Conservation (phyloP, 1,140 invertebrate species). For the Drosophila miranda region DNA sequence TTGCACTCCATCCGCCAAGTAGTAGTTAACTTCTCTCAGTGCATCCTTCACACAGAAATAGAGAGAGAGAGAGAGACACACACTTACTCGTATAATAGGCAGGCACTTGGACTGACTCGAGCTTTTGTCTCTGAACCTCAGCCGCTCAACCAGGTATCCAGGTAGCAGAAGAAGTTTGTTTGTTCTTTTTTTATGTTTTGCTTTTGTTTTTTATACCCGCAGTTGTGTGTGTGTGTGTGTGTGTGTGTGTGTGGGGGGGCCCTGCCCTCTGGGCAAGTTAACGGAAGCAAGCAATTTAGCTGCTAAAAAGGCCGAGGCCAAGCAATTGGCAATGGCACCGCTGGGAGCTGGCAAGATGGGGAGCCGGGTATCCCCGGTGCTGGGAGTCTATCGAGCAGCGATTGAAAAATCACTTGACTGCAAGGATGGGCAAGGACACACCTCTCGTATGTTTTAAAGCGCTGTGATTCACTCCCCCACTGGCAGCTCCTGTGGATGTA, state of each 20-base stretch:
- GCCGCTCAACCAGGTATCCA: constrained; percentile 25
- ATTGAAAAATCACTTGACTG: constrained; percentile 41
- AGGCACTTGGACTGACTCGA: constrained; percentile 49
- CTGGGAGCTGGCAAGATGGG: constrained; percentile 11
- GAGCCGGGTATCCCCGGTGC: constrained; percentile 1
- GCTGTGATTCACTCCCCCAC: neutral
- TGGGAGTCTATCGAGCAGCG: constrained; percentile 36
- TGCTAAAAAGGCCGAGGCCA: constrained; percentile 69
- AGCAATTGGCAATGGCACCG: constrained; percentile 49
- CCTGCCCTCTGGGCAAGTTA: constrained; percentile 66
- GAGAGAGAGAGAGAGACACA: constrained; percentile 5
- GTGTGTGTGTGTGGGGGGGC: neutral
- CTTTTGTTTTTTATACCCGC: constrained; percentile 4
- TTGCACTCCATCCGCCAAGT: no score
- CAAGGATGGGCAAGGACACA: neutral
- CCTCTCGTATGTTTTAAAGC: constrained; percentile 7
- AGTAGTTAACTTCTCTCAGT: neutral
- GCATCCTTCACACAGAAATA: neutral
- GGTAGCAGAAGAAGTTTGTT: constrained; percentile 59
- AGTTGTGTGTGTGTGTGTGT: no score
- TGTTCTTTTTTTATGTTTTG: constrained; percentile 20
- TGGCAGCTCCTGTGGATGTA: no score
- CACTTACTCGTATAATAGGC: constrained; percentile 57
- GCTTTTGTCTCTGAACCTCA: constrained; percentile 56
- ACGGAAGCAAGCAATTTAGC: constrained; percentile 78